Conservation (phyloP, 1,140 invertebrate genomes). For the Harlomillsia oculata region DNA sequence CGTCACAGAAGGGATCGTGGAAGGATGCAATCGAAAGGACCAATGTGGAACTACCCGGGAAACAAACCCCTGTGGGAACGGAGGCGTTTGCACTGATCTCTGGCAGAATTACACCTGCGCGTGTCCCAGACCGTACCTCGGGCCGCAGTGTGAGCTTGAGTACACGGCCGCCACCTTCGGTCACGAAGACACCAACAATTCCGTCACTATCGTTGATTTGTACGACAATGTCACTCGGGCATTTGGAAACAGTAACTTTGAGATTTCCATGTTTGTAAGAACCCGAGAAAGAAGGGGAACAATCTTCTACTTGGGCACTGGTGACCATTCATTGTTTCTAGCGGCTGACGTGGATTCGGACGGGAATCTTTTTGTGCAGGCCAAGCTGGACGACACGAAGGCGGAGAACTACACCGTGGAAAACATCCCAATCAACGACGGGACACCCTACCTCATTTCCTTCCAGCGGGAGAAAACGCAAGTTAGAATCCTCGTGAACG, state of each 20-base stretch:
- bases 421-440: conserved; percentile 71
- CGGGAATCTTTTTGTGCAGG: conserved; percentile 27
- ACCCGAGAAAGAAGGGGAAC: conserved; percentile 71
- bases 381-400: conserved; percentile 45
- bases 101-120: conserved; percentile 79
- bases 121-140: conserved; percentile 76
- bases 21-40: conserved; percentile 62
- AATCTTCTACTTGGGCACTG: conserved; percentile 72
- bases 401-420: conserved; percentile 68
- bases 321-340: conserved; percentile 21
- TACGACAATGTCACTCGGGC: conserved; percentile 54
- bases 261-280: conserved; percentile 85
- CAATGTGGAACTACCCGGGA: conserved; percentile 70
- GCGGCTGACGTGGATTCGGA: conserved; percentile 24
- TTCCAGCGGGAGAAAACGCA: conserved; percentile 40
- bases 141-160: conserved; percentile 72
- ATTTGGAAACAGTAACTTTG: conserved; percentile 65
- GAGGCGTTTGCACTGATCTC: conserved; percentile 74
- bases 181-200: conserved; percentile 63
- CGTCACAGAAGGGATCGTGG: conserved; percentile 45
- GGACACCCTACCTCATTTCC: conserved; percentile 67
- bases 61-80: conserved; percentile 74
- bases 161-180: conserved; percentile 85
- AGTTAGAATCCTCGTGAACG: conserved; percentile 74
- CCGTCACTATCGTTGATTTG: conserved; percentile 61